Evolutionary conservation across 2,113 vertebrate species (phyloP), one percentile per base, ranked within the genome.

Genomic region (Mesocricetus auratus): DNA sequence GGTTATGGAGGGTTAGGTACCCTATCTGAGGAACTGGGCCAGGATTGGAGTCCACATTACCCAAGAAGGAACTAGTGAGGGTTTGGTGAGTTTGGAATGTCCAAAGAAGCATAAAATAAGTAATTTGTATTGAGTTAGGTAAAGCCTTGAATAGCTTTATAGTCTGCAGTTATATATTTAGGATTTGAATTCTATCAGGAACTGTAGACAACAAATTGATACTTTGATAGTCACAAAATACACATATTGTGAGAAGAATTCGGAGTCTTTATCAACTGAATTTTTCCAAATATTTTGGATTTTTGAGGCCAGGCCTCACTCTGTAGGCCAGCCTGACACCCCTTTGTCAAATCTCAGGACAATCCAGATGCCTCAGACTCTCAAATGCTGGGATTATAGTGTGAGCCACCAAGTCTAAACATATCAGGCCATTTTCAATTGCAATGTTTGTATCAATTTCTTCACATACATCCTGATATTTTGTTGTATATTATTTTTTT

Each of bases 401-500:
- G 81, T 62, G 12, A 60, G 24, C n/a, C 58, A 85, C 82, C 8
- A 85, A 42, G 3, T 66, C 39, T 85, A 39, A 16, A 29, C 66
- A 11, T 64, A 68, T 47, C 8, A 68, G 62, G 6, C 17, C 31
- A 22, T 86, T 96, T 86, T 87, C 74, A 53, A 1, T 64, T 42
- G 45, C 26, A 36, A 1, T 64, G 31, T 69, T 85, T 79, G 3
- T 66, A 53, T 68, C 19, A 68, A 33, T 9, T 69, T 78, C n/a
- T 75, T 73, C 77, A 73, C 0, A 26, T 31, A n/a, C 24, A 78
- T 66, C 36, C 47, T 74, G 66, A 39, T 29, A 21, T 85, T 29
- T 73, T 94, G 66, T 95, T 83, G 91, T 90, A 31, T 56, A 31
- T 74, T 94, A 12, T 42, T 68, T 90, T 78, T 90, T 92, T 85